Evolutionary conservation across 2,888 invertebrate species (phyloP), one percentile per base, ranked within the genome.

Genomic region (Machimus rusticus): DNA sequence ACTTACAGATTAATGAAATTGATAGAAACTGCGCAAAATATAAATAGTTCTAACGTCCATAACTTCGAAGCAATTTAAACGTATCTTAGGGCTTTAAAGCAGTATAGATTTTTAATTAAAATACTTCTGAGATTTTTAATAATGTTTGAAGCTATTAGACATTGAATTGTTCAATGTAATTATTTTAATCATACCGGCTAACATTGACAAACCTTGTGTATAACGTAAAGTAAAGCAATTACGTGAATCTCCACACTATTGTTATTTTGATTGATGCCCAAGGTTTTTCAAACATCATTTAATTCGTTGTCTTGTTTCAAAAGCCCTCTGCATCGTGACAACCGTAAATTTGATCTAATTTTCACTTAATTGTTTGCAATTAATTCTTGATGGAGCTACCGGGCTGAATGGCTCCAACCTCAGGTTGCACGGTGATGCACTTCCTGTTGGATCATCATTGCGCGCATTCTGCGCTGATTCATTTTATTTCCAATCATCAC

Each of bases 401-500:
- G 23, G 19, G 51, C 66, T 66, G 66, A 28, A 66, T 28, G 23
- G 66, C 66, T 66, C 28, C 66, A 66, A 19, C 23, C 57, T 57
- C 23, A 23, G 28, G 23, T 66, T 55, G 43, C 43, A 16, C 43
- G 51, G n/a, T 12, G 66, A 66, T 78, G 23, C 78, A 78, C 78
- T 78, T 78, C 78, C 78, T 78, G 78, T 78, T 78, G 39, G 78
- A 39, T 37, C 78, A 78, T 78, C 78, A 23, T 5, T 14, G 43
- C 23, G 16, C 23, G 23, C 39, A 39, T 78, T 37, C 28, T 76
- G 34, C 28, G 76, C 37, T 76, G 37, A 34, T 78, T 78, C 43
- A 78, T 43, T 78, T 39, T 37, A 78, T 78, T 78, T n/a, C 46
- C 78, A 78, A 78, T 78, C 78, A 46, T 78, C 78, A 78, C 78